Conservation (phyloP, 2,113 vertebrate genomes). For the Plotosus lineatus region DNA sequence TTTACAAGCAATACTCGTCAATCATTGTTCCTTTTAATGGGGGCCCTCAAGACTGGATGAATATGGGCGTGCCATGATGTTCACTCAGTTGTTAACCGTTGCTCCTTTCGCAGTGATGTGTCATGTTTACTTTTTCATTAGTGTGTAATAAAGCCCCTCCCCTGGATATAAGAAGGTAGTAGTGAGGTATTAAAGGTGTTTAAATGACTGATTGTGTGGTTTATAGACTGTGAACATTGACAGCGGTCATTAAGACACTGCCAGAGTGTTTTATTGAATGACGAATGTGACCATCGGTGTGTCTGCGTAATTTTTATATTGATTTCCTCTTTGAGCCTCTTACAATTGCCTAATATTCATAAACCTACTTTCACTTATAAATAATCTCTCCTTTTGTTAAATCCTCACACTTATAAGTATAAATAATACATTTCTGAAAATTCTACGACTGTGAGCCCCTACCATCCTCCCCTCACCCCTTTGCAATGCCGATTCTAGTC, state of each 20-base stretch:
- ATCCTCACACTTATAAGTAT: not conserved
- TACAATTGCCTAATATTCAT: not conserved
- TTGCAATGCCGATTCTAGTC: not conserved
- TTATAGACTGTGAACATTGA: not conserved
- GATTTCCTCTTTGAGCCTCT: constrained; percentile 25
- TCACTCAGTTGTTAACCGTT: not conserved
- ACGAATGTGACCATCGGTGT: not conserved
- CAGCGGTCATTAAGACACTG: constrained; percentile 27
- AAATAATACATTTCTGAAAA: not conserved
- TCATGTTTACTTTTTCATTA: constrained; percentile 20
- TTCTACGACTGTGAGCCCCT: not conserved
- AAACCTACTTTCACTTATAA: too few relatives aligned
- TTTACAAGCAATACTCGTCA: constrained; percentile 6
- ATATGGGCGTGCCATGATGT: constrained; percentile 15
- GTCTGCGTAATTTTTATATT: not conserved
- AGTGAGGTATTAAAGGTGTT: constrained; percentile 41
- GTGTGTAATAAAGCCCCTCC: constrained; percentile 16
- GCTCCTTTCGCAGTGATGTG: not conserved
- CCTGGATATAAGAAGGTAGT: constrained; percentile 41
- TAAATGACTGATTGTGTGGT: constrained; percentile 33
- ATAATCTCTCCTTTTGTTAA: not conserved
- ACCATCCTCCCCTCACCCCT: constrained; percentile 8
- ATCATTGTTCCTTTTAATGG: not conserved
- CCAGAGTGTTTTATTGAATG: not conserved
- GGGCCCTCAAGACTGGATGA: constrained; percentile 8